phyloP scores from a whole-genome alignment of 2,113 vertebrate species.

The Sylvietta virens region DNA sequence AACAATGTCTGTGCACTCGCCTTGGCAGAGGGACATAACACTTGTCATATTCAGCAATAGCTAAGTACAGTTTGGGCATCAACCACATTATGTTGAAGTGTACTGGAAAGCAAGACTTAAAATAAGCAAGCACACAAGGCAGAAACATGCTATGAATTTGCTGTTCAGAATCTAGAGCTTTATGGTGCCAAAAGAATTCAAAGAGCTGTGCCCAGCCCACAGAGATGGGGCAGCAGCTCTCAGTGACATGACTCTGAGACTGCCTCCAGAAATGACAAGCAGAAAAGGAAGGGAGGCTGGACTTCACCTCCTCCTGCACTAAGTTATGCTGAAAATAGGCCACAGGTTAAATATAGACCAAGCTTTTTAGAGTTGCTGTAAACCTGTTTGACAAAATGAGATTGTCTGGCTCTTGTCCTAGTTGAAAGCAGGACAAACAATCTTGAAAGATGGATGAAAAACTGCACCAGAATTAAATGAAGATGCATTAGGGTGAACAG shows the following conservation, averaged over 20 bases:
- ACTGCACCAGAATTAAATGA: not conserved
- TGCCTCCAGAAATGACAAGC: not conserved
- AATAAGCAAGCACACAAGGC: not conserved
- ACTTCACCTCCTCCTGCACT: not conserved
- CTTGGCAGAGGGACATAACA: not conserved
- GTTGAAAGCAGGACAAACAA: constrained; percentile 18
- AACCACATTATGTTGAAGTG: not conserved
- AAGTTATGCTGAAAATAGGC: not conserved
- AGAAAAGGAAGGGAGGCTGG: not conserved
- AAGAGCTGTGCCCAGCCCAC: not conserved
- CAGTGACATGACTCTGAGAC: not conserved
- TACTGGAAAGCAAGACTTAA: not conserved
- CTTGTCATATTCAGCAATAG: not conserved
- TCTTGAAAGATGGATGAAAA: not conserved
- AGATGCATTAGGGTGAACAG: not conserved
- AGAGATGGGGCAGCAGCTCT: not conserved
- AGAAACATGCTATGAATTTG: not conserved
- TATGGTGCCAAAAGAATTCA: not conserved
- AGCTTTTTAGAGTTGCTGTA: constrained; percentile 8
- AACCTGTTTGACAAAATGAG: constrained; percentile 40
- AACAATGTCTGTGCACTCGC: not conserved
- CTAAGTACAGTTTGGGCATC: not conserved
- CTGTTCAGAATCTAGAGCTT: not conserved
- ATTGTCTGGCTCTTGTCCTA: not conserved
- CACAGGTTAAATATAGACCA: constrained; percentile 26